Evolutionary conservation across 2,113 vertebrate genomes (phyloP).

Genomic region (Microtus montanus): DNA sequence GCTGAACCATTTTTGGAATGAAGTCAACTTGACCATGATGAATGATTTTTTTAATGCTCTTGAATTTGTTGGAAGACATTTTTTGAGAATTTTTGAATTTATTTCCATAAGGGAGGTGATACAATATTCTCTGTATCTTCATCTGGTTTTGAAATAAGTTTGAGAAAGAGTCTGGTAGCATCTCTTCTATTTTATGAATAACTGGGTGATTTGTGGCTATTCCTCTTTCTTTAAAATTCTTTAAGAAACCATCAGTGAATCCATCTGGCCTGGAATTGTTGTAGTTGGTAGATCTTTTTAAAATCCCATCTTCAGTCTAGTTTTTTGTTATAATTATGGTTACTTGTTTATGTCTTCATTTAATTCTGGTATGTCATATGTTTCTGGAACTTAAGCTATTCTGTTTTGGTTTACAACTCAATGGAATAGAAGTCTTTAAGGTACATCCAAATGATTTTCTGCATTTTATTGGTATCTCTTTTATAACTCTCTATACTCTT

Average conservation of each 20-base stretch:
- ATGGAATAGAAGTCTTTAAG: background rate
- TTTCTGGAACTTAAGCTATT: background rate
- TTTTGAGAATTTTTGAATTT: background rate
- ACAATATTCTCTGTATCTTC: background rate
- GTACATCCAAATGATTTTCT: background rate
- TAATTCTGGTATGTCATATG: too few species aligned
- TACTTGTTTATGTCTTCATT: background rate
- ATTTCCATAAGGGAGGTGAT: background rate
- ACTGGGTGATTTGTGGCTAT: rapidly evolving
- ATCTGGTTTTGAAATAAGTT: too few species aligned
- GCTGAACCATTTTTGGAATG: background rate
- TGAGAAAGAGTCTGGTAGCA: background rate
- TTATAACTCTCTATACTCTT: too few species aligned
- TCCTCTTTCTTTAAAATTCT: background rate
- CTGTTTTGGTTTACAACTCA: background rate
- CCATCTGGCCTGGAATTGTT: background rate
- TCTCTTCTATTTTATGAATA: background rate
- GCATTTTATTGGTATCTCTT: background rate
- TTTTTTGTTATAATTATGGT: background rate
- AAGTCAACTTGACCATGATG: background rate
- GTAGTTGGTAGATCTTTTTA: background rate
- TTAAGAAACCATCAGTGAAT: background rate
- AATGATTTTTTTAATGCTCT: background rate
- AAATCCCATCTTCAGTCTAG: background rate
- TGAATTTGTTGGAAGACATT: background rate